Conservation (phyloP, 2,888 invertebrate genomes). For the Allolobophora icterica region DNA sequence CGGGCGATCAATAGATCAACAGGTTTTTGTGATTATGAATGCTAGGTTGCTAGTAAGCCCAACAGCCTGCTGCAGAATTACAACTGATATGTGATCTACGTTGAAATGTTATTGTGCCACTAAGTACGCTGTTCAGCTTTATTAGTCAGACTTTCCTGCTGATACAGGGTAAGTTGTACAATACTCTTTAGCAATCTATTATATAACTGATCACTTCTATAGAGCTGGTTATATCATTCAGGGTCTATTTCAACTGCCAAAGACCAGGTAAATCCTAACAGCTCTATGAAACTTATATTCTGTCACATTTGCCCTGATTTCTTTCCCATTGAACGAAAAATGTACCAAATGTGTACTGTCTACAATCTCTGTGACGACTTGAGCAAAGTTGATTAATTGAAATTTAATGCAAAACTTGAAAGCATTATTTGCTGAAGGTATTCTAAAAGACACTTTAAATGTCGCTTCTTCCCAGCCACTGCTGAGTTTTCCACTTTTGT, state of each 20-base stretch:
- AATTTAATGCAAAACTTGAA: too few relatives aligned
- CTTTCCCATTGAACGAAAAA: too few relatives aligned
- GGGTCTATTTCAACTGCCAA: background rate
- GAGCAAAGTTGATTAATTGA: too few relatives aligned
- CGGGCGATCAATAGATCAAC: background rate
- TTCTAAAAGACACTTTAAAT: too few relatives aligned
- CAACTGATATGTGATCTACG: background rate
- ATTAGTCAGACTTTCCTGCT: background rate
- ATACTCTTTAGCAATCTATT: background rate
- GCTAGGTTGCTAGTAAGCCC: background rate
- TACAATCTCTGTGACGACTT: too few relatives aligned
- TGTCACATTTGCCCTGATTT: too few relatives aligned
- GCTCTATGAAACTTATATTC: too few relatives aligned
- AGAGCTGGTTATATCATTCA: background rate
- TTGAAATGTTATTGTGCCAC: constrained; percentile 7
- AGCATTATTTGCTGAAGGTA: too few relatives aligned
- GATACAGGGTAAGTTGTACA: background rate
- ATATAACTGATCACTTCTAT: constrained; percentile 9
- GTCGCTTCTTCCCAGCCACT: too few relatives aligned
- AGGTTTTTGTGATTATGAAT: background rate
- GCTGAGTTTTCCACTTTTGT: too few relatives aligned
- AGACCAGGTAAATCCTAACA: background rate
- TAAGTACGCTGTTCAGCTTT: background rate
- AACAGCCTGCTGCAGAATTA: constrained; percentile 17
- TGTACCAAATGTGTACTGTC: too few relatives aligned